A percentile compares a stretch with the other conserved stretches of the same genome.
phyloP scores from a whole-genome alignment of 2,888 invertebrate genomes.

The Drosophila falleni region DNA sequence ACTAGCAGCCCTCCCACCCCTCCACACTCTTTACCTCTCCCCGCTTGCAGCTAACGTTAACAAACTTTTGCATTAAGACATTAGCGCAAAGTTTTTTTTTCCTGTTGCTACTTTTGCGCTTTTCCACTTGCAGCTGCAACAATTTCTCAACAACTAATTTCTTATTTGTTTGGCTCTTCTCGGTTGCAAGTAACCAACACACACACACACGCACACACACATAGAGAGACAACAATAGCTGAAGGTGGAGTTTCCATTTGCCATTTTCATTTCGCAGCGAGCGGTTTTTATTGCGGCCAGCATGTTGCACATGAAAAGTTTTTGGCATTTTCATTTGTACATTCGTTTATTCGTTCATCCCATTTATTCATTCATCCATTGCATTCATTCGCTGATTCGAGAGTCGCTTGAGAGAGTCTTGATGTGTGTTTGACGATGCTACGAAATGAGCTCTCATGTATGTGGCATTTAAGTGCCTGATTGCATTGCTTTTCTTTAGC shows the following conservation, averaged over 20 bases:
- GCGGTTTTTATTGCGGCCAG: constrained; percentile 59
- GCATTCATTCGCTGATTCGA: constrained; percentile 43
- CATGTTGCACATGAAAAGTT: constrained; percentile 75
- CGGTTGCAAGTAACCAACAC: constrained; percentile 42
- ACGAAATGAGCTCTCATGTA: constrained; percentile 23
- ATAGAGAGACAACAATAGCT: background rate
- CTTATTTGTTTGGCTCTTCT: constrained; percentile 78
- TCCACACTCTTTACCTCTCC: background rate
- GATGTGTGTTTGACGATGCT: constrained; percentile 39
- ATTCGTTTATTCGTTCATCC: constrained; percentile 2
- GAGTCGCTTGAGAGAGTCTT: constrained; percentile 8
- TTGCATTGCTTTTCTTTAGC: constrained; percentile 13
- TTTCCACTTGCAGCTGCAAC: constrained; percentile 66
- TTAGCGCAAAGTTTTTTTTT: constrained; percentile 74
- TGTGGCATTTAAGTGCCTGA: constrained; percentile 22
- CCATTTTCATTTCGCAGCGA: constrained; percentile 55
- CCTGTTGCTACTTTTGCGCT: constrained; percentile 56
- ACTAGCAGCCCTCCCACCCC: background rate
- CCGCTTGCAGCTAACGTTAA: constrained; percentile 41
- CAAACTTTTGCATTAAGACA: constrained; percentile 82
- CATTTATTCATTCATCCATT: constrained; percentile 18
- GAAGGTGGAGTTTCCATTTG: constrained; percentile 61
- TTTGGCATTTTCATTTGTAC: constrained; percentile 63
- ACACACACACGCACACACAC: constrained; percentile 3
- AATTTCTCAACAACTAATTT: constrained; percentile 78